A percentile compares a stretch with the other conserved stretches of the same genome.
These are phyloP conservation scores for Sinocyclocheilus maitianheensis DNA, from an alignment of 2,113 vertebrate genomes.

Conservation along the genomic window DNA sequence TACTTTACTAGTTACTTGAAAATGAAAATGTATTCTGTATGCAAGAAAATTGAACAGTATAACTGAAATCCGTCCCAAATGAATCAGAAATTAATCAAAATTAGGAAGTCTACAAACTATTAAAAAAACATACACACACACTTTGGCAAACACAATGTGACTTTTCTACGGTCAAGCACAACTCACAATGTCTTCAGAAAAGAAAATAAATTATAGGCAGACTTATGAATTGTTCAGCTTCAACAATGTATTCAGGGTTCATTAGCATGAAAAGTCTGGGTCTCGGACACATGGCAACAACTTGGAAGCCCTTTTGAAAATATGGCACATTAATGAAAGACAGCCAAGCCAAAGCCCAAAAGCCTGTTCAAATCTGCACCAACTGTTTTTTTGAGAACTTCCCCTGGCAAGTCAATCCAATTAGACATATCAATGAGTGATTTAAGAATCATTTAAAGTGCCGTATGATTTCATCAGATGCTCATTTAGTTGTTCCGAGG, in stretches of 20 bases:
- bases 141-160: too few species aligned
- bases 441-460: conserved; percentile 10
- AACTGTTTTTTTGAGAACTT: conserved; percentile 19
- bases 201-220: neutral
- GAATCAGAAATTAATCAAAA: neutral
- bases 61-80: neutral
- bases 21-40: neutral
- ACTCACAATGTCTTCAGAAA: neutral
- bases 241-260: conserved; percentile 28
- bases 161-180: neutral
- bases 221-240: neutral
- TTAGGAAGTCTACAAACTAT: neutral
- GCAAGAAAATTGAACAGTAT: neutral
- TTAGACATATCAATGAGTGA: conserved; percentile 22
- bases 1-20: too few species aligned
- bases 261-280: conserved; percentile 38
- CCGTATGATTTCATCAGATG: conserved; percentile 14
- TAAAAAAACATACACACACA: too few species aligned
- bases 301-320: conserved; percentile 37
- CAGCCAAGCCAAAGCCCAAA: conserved; percentile 11
- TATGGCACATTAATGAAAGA: conserved; percentile 29
- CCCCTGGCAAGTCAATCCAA: conserved; percentile 20
- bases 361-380: neutral
- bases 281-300: conserved; percentile 41
- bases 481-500: neutral